These are phyloP conservation scores for Lasioglossum morio DNA, from an alignment of 2,888 invertebrate genomes.

Conservation along the genomic window DNA sequence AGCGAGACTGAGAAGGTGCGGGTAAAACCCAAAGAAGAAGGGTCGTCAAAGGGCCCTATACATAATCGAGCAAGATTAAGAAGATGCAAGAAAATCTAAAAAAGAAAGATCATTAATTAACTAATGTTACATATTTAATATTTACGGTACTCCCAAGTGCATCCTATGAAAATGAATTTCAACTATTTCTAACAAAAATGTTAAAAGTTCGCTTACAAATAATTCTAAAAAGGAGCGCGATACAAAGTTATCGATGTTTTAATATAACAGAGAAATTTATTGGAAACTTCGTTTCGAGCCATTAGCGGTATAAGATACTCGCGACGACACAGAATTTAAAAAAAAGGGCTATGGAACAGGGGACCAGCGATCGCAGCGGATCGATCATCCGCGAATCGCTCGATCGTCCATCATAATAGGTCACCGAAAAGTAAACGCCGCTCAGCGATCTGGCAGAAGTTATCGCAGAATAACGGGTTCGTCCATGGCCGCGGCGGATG, in stretches of 20 bases:
- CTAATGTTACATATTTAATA: too few relatives aligned
- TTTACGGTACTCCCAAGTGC: too few relatives aligned
- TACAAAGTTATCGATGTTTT: background rate
- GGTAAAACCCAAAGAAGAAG: background rate
- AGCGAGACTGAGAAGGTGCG: background rate
- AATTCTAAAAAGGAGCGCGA: background rate
- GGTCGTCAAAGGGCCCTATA: background rate
- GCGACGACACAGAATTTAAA: background rate
- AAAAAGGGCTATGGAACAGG: background rate
- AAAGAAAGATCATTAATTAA: too few relatives aligned
- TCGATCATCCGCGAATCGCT: conserved; percentile 38
- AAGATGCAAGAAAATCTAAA: too few relatives aligned
- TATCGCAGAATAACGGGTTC: conserved; percentile 52
- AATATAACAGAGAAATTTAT: background rate
- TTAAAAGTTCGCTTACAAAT: background rate
- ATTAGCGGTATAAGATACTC: background rate
- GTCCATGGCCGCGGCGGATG: conserved; percentile 61
- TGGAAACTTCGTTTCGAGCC: background rate
- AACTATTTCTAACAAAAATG: background rate
- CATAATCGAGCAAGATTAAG: background rate
- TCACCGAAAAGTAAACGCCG: conserved; percentile 50
- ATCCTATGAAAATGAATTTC: too few relatives aligned
- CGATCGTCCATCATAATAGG: conserved; percentile 56
- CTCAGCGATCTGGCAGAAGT: conserved; percentile 46
- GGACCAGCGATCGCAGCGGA: background rate